Base-by-base conservation (phyloP, 2,888 invertebrate genomes). In the Camptogramma bilineatum region DNA sequence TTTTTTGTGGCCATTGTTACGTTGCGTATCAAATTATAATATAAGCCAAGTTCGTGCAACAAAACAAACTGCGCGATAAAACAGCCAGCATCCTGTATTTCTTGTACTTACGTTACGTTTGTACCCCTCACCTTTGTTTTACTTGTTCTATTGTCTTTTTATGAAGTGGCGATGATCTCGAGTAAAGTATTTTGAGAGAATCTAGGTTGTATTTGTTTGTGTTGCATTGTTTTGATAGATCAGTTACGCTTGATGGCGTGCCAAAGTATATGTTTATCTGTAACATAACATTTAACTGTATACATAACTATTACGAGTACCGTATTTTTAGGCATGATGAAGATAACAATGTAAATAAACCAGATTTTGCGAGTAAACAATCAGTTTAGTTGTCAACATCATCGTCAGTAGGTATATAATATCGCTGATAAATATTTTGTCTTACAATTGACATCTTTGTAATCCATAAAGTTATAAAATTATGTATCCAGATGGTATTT, bases 111-210 rank as follows among this genome's bases (percentile, higher is more conserved):
- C 62, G 52, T 63, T 58, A 47, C n/a, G n/a, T n/a, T 60, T 31
- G 63, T 64, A 67, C 59, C 50, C 48, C 73, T 75, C 73, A 85
- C 90, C 83, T 85, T 73, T 73, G 71, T 78, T 84, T 88, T 39
- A 87, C 78, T 69, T 79, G 75, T 70, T 85, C 77, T 52, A 89
- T 85, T 31, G 84, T 85, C 72, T 84, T 88, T 51, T 69, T 74
- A 67, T 88, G 88, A 64, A 90, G 80, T 62, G 86, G 86, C 48
- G 84, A 81, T 62, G 86, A 82, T 48, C 87, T 81, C 17, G 84
- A 87, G 70, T 88, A 89, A 51, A 88, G 78, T 60, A 83, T 77
- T 80, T 80, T 82, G n/a, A 90, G 76, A 34, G 86, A 83, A 69
- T 84, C 79, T 56, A 86, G 69, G 71, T 85, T 81, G 60, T 71